A percentile compares a stretch with the other conserved stretches of the same genome.
These are phyloP conservation scores for Spongilla lacustris DNA, from an alignment of 37 sponge, comb jelly and placozoan species.

Conservation along the genomic window DNA sequence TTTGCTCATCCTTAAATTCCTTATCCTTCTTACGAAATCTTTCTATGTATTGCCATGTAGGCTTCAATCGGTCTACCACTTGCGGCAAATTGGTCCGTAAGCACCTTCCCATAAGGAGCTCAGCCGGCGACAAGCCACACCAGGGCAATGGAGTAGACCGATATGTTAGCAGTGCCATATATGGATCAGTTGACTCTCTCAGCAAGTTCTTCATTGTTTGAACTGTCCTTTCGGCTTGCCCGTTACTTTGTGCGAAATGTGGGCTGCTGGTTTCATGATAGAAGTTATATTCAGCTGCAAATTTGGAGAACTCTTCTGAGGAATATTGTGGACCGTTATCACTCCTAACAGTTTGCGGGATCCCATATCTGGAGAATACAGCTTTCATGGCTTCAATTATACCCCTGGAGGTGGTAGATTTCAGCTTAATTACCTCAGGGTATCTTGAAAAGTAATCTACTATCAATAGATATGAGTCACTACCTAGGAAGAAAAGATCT, in stretches of 20 bases:
- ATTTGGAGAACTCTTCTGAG: constrained; percentile 14
- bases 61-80: neutral
- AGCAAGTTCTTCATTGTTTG: constrained; percentile 15
- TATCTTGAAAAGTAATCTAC: constrained; percentile 54
- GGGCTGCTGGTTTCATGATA: constrained; percentile 16
- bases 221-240: constrained; percentile 11
- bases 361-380: constrained; percentile 3
- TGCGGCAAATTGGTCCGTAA: neutral
- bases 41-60: constrained; percentile 3
- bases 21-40: constrained; percentile 1
- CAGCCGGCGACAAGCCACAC: constrained; percentile 5
- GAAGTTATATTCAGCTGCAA: constrained; percentile 9
- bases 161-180: constrained; percentile 20
- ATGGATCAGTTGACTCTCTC: constrained; percentile 6
- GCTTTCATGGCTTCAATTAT: constrained; percentile 7
- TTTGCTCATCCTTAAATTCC: neutral
- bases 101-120: constrained; percentile 11
- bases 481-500: constrained; percentile 36
- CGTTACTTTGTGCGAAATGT: constrained; percentile 4
- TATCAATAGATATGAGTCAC: constrained; percentile 23
- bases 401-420: constrained; percentile 28
- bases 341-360: neutral
- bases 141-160: constrained; percentile 18
- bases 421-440: constrained; percentile 33
- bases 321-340: constrained; percentile 2